Percentiles rank a stretch among this genome's conserved stretches.
Evolutionary conservation across 30 jellyfish, hydroid and myxozoan genomes (phyloP).

Genomic region (Turritopsis rubra): DNA sequence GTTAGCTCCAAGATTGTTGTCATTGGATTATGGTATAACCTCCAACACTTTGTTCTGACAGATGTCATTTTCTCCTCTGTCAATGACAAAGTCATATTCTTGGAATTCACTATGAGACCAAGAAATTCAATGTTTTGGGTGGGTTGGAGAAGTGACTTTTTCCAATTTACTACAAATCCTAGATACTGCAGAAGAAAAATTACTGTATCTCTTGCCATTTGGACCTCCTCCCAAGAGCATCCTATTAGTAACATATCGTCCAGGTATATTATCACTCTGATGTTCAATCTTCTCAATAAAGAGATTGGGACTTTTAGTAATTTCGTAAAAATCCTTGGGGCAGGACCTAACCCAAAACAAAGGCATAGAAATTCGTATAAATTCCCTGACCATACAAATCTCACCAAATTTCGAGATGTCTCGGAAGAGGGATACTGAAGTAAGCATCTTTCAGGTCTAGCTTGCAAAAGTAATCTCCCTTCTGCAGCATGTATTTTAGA

Average conservation of each 20-base stretch:
- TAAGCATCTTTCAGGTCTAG: conserved; percentile 2
- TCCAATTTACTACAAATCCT: not conserved
- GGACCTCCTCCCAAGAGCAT: not conserved
- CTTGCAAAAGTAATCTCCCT: not conserved
- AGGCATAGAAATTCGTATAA: conserved; percentile 6
- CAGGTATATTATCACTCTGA: not conserved
- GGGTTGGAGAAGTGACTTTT: not conserved
- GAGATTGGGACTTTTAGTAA: not conserved
- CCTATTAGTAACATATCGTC: not conserved
- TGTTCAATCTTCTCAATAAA: not conserved
- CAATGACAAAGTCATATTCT: conserved; percentile 1
- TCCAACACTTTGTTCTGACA: not conserved
- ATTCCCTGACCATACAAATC: not conserved
- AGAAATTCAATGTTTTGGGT: not conserved
- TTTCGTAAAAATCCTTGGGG: conserved; percentile 7
- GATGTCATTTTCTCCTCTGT: conserved; percentile 3
- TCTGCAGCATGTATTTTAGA: not conserved
- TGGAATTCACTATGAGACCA: not conserved
- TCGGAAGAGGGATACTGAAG: conserved; percentile 16
- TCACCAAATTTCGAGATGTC: conserved; percentile 6
- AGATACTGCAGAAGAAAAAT: not conserved
- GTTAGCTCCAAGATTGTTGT: conserved; percentile 6
- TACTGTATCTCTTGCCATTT: not conserved
- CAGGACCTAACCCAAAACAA: conserved; percentile 7
- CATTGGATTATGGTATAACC: not conserved